Evolutionary conservation across 2,797 vertebrate species (phyloP).

Genomic region (Tapera naevia): DNA sequence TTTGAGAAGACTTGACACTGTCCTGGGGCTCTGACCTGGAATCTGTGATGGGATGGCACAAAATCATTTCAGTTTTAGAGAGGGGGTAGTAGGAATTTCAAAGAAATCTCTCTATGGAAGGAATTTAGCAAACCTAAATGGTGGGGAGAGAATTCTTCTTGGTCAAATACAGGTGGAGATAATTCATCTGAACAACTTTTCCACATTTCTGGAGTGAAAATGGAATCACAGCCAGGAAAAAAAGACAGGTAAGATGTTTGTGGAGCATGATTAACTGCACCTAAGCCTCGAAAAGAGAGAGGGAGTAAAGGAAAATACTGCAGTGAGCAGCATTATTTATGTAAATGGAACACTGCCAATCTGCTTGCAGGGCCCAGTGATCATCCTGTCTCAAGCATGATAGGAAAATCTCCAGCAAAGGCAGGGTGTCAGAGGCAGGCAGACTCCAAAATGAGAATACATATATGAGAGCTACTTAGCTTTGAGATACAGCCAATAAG

Average conservation of each 20-base stretch:
- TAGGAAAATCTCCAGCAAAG: not conserved
- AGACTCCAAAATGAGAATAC: not conserved
- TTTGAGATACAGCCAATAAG: not conserved
- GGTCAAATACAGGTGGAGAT: not conserved
- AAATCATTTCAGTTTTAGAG: not conserved
- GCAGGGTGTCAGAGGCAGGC: not conserved
- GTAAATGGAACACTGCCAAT: not conserved
- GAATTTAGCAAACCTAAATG: not conserved
- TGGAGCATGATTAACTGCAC: not conserved
- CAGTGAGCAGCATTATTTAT: not conserved
- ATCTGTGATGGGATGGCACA: not conserved
- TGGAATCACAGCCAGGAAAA: not conserved
- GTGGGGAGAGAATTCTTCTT: not conserved
- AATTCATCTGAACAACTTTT: not conserved
- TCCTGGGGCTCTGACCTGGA: not conserved
- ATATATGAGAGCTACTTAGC: conserved; percentile 6
- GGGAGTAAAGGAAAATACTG: conserved; percentile 7
- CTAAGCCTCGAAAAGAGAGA: not conserved
- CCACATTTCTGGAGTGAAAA: not conserved
- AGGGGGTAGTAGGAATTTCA: not conserved
- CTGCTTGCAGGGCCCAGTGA: not conserved
- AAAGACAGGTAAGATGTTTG: not conserved
- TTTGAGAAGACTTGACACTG: not conserved
- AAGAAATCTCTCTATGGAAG: not conserved
- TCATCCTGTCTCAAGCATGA: conserved; percentile 5